Evolutionary conservation across 2,113 vertebrate species (phyloP), one percentile per base, ranked within the genome.

Genomic region (Saguinus midas): DNA sequence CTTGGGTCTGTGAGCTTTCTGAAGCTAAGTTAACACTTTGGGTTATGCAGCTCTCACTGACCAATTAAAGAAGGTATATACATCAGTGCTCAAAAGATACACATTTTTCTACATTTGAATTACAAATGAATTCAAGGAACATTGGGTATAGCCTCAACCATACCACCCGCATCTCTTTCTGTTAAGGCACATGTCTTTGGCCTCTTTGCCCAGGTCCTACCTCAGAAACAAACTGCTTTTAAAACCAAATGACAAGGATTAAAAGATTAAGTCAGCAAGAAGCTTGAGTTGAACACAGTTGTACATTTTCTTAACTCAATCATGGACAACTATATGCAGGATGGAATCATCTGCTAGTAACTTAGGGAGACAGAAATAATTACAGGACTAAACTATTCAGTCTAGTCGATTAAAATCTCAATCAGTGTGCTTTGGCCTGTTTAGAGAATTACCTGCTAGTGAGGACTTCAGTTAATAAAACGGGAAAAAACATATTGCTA

Each of bases 241-340:
- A 86, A 96, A 95, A 64, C 12, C 23, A 29, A 93, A 66, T 72
- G 43, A 68, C 75, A 93, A 86, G 14, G 75, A 97, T 92, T 91
- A 72, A 94, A 96, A 97, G 85, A 70, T 90, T 75, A 92, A 94
- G 58, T 93, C 64, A 76, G 40, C 83, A 91, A 48, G 68, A 82
- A 78, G 25, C 40, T 89, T 93, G 50, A 82, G 27, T 91, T 94
- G 90, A 94, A 64, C 29, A 82, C 4, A 58, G 43, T 57, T 87
- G 40, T n/a, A 66, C 57, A 57, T 87, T 91, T 78, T 96, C 64
- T 94, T 64, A 45, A 72, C n/a, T 58, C n/a, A 91, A 86, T 52
- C 55, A 5, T 48, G n/a, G 50, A n/a, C 43, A 94, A 21, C 79
- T 87, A 0, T 8, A 11, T 3, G 29, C 57, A 91, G 29, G 27